Conservation (phyloP, 2,113 vertebrate genomes). For the Monarcha castaneiventris region DNA sequence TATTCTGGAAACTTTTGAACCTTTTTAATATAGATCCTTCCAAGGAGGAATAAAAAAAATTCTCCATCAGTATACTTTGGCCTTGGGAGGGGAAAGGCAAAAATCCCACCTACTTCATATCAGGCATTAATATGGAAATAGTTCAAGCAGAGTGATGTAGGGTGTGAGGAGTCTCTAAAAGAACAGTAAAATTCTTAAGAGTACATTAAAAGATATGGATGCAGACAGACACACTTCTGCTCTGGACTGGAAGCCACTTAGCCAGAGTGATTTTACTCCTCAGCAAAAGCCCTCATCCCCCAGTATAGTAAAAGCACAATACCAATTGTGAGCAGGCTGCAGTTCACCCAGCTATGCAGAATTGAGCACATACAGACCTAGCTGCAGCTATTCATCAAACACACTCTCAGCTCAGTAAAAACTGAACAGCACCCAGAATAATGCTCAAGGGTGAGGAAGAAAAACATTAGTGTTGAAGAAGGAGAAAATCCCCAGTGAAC, state of each 20-base stretch:
- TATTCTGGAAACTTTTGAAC: conserved; percentile 85
- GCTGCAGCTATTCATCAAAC: neutral
- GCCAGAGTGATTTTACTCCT: neutral
- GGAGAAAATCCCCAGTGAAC: neutral
- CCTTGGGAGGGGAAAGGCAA: neutral
- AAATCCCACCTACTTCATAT: neutral
- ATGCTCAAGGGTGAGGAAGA: neutral
- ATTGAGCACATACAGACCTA: neutral
- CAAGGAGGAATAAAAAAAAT: neutral
- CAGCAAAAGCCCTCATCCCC: neutral
- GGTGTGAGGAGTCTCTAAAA: neutral
- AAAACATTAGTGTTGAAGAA: neutral
- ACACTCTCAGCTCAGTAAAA: neutral
- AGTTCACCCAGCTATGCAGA: neutral
- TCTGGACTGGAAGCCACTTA: neutral
- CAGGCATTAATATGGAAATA: neutral
- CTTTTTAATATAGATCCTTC: conserved; percentile 89
- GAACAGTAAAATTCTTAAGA: neutral
- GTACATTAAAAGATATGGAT: neutral
- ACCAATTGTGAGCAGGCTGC: neutral
- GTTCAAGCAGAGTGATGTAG: neutral
- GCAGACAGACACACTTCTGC: neutral
- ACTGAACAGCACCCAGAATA: neutral
- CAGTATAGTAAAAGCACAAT: neutral
- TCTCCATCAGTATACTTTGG: neutral